Base-by-base conservation (phyloP, 2,888 invertebrate species). In the Galerucella pusilla region DNA sequence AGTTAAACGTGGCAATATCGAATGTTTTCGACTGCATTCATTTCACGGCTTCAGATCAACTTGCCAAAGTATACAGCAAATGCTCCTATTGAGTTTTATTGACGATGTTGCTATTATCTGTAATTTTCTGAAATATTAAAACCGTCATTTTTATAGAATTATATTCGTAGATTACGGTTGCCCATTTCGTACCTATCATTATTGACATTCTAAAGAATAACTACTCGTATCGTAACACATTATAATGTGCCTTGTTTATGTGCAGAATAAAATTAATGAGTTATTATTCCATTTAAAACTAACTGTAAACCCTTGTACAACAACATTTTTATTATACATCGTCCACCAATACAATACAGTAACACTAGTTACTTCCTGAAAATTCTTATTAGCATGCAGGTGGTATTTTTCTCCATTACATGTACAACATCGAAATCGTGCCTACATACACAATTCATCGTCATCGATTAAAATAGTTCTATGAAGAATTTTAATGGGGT, bases 401-500 rank as follows among this genome's bases (percentile, higher is more conserved):
- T 67, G 9, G 42, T 67, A 67, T 49, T 25, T 20, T 66, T 52
- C 52, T 14, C 20, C 46, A 52, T 35, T 42, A 67, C 67, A 52
- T 54, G 67, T 67, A 28, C 4, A 57, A 57, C 67, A 67, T 35
- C n/a, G 0, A 14, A 54, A 57, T 28, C 67, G 67, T 67, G 67
- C 25, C 16, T 9, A 16, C 67, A 67, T 67, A 67, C 42, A 57
- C 20, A n/a, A 67, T 3, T 16, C 14, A 67, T 25, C 49, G 28
- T 67, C 28, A 67, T 49, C 52, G 54, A 67, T 54, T 67, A 57
- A 28, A 54, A 67, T 67, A 16, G 2, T 28, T 67, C 2, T 16
- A 14, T 54, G 10, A 42, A 35, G 57, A 67, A 67, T 67, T 57
- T 57, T 57, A 57, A 67, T 57, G 54, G 35, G 67, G 52, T 67